These are phyloP conservation scores for Salpingus planirostris DNA, from an alignment of 2,888 invertebrate species.

Conservation along the genomic window DNA sequence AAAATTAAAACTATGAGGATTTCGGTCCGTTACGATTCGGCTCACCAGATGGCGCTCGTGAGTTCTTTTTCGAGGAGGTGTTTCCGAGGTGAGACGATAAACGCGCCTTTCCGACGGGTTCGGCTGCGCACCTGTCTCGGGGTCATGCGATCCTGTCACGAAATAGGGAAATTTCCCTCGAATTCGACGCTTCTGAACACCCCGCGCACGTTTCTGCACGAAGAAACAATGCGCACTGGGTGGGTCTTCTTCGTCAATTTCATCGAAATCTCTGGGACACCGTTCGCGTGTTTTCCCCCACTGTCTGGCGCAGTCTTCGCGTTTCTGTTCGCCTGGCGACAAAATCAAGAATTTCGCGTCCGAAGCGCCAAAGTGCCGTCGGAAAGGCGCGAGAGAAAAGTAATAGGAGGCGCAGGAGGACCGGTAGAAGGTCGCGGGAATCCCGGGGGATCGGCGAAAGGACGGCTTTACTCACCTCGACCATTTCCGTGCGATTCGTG, in stretches of 20 bases:
- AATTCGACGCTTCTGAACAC: conserved; percentile 22
- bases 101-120: neutral
- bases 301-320: conserved; percentile 3
- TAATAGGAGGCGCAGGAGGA: conserved; percentile 4
- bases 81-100: no score
- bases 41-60: no score
- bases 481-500: conserved; percentile 55
- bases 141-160: conserved; percentile 18
- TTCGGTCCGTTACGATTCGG: no score
- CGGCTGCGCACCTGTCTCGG: neutral
- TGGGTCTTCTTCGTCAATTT: no score
- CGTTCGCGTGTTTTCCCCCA: no score
- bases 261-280: no score
- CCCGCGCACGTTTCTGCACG: no score
- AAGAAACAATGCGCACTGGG: no score
- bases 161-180: conserved; percentile 30
- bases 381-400: conserved; percentile 3
- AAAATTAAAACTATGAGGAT: no score
- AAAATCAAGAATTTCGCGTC: conserved; percentile 22
- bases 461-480: conserved; percentile 53
- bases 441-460: no score
- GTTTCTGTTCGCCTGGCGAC: conserved; percentile 11
- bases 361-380: conserved; percentile 20
- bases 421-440: conserved; percentile 2
- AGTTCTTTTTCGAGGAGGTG: no score